A percentile compares a stretch with the other conserved stretches of the same genome.
phyloP scores from a whole-genome alignment of 1,140 invertebrate genomes.

The Cyclina sinensis region DNA sequence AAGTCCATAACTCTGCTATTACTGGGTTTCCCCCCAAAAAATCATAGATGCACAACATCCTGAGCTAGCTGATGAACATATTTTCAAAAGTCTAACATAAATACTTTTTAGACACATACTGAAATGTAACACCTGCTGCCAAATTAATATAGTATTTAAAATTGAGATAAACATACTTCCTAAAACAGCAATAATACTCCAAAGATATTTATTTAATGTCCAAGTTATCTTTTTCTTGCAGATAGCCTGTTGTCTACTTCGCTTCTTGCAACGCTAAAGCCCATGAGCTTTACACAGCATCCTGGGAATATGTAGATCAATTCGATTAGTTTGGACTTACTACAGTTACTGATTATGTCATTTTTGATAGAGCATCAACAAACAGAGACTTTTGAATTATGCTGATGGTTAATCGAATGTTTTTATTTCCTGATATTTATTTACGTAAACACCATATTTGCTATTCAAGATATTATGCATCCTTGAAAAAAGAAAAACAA shows the following conservation, averaged over 20 bases:
- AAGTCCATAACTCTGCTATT: too few relatives aligned
- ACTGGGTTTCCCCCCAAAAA: too few relatives aligned
- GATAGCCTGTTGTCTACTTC: slow-evolving; percentile 70
- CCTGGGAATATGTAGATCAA: slow-evolving; percentile 67
- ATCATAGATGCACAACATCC: too few relatives aligned
- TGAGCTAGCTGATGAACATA: too few relatives aligned
- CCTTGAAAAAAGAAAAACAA: slow-evolving; percentile 65
- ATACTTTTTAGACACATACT: too few relatives aligned
- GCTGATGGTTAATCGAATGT: slow-evolving; percentile 36
- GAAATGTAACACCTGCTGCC: too few relatives aligned
- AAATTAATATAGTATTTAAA: background rate
- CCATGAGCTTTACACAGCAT: slow-evolving; percentile 65
- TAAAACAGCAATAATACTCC: background rate
- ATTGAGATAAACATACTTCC: too few relatives aligned
- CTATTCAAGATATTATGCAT: slow-evolving; percentile 67
- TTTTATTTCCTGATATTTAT: slow-evolving; percentile 58
- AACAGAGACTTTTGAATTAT: slow-evolving; percentile 63
- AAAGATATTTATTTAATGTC: background rate
- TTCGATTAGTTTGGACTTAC: slow-evolving; percentile 61
- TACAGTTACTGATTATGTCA: slow-evolving; percentile 66
- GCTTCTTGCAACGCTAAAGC: slow-evolving; percentile 62
- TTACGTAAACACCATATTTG: slow-evolving; percentile 36
- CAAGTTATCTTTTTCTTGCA: slow-evolving; percentile 35
- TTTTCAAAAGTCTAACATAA: too few relatives aligned
- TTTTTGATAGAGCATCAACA: slow-evolving; percentile 68